A percentile compares a stretch with the other conserved stretches of the same genome.
Evolutionary conservation across 1,140 invertebrate species (phyloP).

Genomic region (Ridgeia piscesae): DNA sequence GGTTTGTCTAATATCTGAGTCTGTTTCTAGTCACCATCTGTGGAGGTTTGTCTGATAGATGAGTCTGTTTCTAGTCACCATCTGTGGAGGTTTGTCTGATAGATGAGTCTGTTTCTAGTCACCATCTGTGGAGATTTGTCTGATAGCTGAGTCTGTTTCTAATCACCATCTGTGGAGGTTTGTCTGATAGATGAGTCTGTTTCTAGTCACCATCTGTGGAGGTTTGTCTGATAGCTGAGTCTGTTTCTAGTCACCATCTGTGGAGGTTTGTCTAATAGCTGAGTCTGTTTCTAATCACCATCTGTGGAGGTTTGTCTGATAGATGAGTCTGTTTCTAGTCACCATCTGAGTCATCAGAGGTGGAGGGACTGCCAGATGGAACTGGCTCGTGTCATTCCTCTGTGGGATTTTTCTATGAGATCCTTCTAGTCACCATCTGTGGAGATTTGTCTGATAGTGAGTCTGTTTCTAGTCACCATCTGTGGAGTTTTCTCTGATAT

Average conservation of each 20-base stretch:
- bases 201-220: background rate
- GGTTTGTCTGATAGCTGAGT: background rate
- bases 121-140: background rate
- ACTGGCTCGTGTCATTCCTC: no score
- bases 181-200: background rate
- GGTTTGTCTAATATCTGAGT: background rate
- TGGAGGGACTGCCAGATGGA: no score
- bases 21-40: background rate
- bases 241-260: background rate
- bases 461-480: no score
- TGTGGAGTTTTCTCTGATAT: no score
- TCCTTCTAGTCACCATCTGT: no score
- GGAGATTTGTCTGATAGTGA: no score
- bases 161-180: background rate
- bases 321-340: background rate
- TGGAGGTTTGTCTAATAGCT: background rate
- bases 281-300: background rate
- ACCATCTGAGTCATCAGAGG: background rate
- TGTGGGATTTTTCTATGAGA: no score
- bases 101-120: background rate
- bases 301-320: background rate
- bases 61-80: background rate
- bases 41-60: background rate
- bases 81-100: background rate
- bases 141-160: background rate